Evolutionary conservation across 1,140 invertebrate genomes (phyloP), one percentile per base, ranked within the genome.

Genomic region (Lepeophtheirus salmonis): DNA sequence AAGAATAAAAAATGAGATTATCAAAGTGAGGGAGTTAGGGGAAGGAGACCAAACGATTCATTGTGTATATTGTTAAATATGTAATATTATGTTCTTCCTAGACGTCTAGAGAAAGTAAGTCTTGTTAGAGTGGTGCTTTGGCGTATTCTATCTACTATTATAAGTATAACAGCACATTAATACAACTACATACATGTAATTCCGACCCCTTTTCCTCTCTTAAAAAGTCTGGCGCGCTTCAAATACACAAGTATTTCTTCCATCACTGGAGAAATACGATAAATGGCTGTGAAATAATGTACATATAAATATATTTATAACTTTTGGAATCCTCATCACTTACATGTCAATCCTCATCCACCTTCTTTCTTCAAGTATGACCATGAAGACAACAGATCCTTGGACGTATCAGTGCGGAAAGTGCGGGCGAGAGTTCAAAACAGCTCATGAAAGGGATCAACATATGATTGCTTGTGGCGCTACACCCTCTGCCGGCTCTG

Each of bases 381-480:
- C 50, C 50, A 16, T 52, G 4, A 52, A 12, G n/a, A 41, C 30
- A 16, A 18, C 50, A n/a, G 55, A 57, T 25, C 55, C 55, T 17
- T 57, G 55, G 55, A 57, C 55, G n/a, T 57, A 57, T 41, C 55
- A 57, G 26, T 57, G 55, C 26, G 55, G 55, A 20, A 57, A 57
- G 55, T 57, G 55, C 21, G 55, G 55, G n/a, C 23, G 26, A 21
- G 55, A 57, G 23, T 57, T 57, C 55, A 57, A 57, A 48, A 50
- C 55, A n/a, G 16, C 22, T 10, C 20, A 20, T 24, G 26, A 20
- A 16, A 13, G 55, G 17, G 55, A 57, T 25, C 22, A 57, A 21
- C 55, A 57, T 21, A 41, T 41, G 23, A 48, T 57, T 17, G 55
- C 23, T 21, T 57, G 55, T 30, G 55, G 55, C 13, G 17, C 21